These are phyloP conservation scores for Battus philenor DNA, from an alignment of 1,140 invertebrate genomes.

Conservation along the genomic window DNA sequence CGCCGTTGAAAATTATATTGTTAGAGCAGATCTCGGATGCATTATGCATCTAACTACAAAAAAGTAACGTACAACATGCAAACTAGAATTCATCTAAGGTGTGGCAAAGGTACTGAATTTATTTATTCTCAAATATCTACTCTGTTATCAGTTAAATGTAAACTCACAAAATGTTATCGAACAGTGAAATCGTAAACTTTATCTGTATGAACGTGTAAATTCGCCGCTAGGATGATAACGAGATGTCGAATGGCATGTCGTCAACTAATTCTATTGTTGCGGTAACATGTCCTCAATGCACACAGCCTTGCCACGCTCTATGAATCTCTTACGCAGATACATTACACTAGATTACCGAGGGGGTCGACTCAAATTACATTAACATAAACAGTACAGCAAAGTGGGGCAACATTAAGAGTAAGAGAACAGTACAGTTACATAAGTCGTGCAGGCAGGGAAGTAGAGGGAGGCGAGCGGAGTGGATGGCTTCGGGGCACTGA, in stretches of 20 bases:
- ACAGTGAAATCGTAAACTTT: constrained; percentile 49
- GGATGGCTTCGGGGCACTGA: constrained; percentile 38
- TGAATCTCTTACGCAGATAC: constrained; percentile 68
- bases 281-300: constrained; percentile 78
- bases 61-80: constrained; percentile 65
- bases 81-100: constrained; percentile 69
- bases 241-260: constrained; percentile 63
- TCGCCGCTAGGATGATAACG: constrained; percentile 63
- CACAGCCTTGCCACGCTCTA: constrained; percentile 82
- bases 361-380: constrained; percentile 66
- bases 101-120: constrained; percentile 73
- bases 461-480: constrained; percentile 39
- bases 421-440: constrained; percentile 62
- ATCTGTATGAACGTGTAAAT: constrained; percentile 61
- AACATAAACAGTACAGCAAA: constrained; percentile 68
- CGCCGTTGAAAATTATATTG: constrained; percentile 41
- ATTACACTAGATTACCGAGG: constrained; percentile 70
- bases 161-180: constrained; percentile 57
- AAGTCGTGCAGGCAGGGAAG: constrained; percentile 66
- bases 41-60: constrained; percentile 43
- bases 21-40: constrained; percentile 41
- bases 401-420: constrained; percentile 66
- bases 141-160: constrained; percentile 45
- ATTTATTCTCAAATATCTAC: constrained; percentile 61
- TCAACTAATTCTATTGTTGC: constrained; percentile 70